Conservation (phyloP, 2,797 vertebrate genomes). For the Lemur catta region DNA sequence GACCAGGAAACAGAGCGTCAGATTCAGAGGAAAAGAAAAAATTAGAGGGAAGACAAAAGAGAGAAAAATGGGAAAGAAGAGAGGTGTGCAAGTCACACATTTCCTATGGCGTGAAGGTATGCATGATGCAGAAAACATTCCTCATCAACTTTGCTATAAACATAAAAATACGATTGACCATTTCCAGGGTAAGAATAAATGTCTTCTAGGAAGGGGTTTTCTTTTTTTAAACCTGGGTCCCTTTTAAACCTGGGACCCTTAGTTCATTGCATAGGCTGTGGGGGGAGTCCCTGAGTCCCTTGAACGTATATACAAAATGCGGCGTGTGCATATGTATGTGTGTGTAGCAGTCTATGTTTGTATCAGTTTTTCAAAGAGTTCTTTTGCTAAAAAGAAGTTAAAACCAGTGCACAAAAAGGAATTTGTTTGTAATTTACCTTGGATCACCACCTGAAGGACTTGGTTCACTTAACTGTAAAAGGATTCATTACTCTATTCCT, state of each 20-base stretch:
- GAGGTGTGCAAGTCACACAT: not conserved
- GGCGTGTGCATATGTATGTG: too few species aligned
- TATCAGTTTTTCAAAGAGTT: not conserved
- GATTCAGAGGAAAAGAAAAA: not conserved
- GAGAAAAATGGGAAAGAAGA: not conserved
- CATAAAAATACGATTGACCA: not conserved
- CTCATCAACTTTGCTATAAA: not conserved
- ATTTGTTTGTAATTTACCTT: slow-evolving; percentile 7
- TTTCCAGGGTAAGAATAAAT: not conserved
- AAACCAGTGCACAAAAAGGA: not conserved
- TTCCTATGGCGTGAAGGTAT: not conserved
- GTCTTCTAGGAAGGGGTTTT: not conserved
- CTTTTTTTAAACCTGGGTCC: not conserved
- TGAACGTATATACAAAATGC: not conserved
- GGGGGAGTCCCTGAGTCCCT: not conserved
- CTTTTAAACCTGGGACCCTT: not conserved
- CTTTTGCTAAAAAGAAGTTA: slow-evolving; percentile 7
- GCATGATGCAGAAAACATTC: not conserved
- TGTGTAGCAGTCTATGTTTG: not conserved
- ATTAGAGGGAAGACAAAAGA: not conserved
- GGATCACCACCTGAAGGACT: not conserved
- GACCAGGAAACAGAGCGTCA: not conserved
- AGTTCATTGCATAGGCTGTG: not conserved
- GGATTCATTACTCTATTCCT: not conserved
- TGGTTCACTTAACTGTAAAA: slow-evolving; percentile 8